Evolutionary conservation across 2,113 vertebrate species (phyloP).

Genomic region (Zootoca vivipara): DNA sequence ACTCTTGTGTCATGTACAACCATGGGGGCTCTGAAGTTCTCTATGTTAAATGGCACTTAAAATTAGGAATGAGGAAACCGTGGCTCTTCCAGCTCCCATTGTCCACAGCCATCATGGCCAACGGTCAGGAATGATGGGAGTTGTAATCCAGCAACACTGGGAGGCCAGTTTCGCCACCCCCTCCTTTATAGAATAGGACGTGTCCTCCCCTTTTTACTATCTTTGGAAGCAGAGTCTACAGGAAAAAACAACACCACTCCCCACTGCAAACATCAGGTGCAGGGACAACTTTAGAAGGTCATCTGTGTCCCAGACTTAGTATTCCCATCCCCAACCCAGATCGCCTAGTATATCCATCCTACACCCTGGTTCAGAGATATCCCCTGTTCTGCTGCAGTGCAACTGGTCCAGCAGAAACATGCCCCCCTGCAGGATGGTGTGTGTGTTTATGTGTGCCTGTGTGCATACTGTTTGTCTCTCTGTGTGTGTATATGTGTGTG

Average conservation of each 20-base stretch:
- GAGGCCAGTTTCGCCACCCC: neutral
- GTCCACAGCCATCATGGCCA: too few relatives aligned
- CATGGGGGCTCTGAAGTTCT: neutral
- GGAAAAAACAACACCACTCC: neutral
- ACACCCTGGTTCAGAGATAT: neutral
- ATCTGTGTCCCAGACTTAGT: neutral
- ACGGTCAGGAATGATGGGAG: too few relatives aligned
- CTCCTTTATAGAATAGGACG: neutral
- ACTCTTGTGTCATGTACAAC: neutral
- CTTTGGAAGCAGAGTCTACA: neutral
- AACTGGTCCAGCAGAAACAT: neutral
- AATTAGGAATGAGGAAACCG: neutral
- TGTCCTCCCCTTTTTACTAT: neutral
- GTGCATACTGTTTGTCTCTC: too few relatives aligned
- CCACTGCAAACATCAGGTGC: neutral
- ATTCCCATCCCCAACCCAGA: rapidly evolving
- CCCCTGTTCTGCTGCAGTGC: too few relatives aligned
- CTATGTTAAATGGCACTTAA: neutral
- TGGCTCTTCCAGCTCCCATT: too few relatives aligned
- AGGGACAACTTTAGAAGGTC: neutral
- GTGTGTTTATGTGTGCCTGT: neutral
- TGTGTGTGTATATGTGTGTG: too few relatives aligned
- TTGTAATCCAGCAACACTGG: neutral
- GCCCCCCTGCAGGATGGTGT: neutral
- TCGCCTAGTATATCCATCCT: neutral